Evolutionary conservation across 2,797 vertebrate species (phyloP), one percentile per base, ranked within the genome.

Genomic region (Chiroxiphia lanceolata): DNA sequence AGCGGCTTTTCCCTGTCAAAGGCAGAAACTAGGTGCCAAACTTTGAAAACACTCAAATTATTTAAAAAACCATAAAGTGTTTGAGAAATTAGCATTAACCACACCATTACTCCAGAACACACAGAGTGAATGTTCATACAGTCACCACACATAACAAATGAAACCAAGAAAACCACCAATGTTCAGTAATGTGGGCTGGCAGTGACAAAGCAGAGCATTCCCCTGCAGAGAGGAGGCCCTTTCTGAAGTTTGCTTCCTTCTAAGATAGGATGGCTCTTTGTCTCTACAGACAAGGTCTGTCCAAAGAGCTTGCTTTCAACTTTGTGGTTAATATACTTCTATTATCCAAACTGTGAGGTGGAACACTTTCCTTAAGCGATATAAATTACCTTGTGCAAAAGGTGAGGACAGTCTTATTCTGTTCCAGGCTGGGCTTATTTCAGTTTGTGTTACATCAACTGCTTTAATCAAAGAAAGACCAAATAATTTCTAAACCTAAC

Each of bases 81-180:
- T 64, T 84, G 75, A 68, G 51, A 94, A 94, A 92, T 89, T 67
- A 92, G 36, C 51, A 84, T 90, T 90, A 92, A 82, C 87, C 81
- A 81, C 79, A 69, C 50, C 79, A 81, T 76, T 94, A 88, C 81
- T 83, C 27, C 65, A 86, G 76, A 93, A 88, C 45, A 94, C 45
- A 69, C 44, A 67, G 2, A 82, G 26, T 77, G 44, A 94, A 56
- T 76, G 68, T 77, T 96, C 86, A 60, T 77, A 51, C 26, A 74
- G 68, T 31, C 71, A 84, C 42, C 77, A 88, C 69, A 88, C 19
- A 64, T 57, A 90, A 90, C 79, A 96, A 96, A 81, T 0, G 0
- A 94, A 91, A 91, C 89, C 87, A 65, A 57, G 77, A 90, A 90
- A 80, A 16, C 15, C 83, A 80, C 78, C 47, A 16, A 2, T 53